A percentile compares a stretch with the other conserved stretches of the same genome.
Evolutionary conservation across 2,888 invertebrate genomes (phyloP).

Genomic region (Alloscopus bannaensis): DNA sequence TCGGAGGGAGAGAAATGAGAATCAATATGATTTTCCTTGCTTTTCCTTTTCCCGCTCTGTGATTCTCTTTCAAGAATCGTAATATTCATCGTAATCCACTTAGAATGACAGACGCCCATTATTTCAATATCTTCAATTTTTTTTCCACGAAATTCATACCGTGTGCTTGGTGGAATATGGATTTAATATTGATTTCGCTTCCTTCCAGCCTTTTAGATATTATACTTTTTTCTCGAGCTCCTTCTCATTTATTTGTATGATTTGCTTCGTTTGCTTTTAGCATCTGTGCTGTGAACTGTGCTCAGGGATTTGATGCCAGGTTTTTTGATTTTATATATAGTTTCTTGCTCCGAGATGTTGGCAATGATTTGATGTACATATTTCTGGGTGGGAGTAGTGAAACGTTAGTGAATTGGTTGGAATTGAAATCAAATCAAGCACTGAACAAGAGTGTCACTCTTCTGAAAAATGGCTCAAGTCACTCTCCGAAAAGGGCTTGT

Average conservation of each 20-base stretch:
- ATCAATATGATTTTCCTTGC: constrained; percentile 57
- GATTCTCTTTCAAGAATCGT: constrained; percentile 58
- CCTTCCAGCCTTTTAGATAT: constrained; percentile 19
- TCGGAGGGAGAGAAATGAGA: constrained; percentile 43
- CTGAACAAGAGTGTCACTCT: not conserved
- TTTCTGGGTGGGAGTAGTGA: too few relatives aligned
- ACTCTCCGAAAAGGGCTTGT: too few relatives aligned
- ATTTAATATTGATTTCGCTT: constrained; percentile 35
- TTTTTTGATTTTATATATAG: constrained; percentile 28
- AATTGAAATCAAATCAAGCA: constrained; percentile 53
- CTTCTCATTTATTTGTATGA: too few relatives aligned
- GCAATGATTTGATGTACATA: too few relatives aligned
- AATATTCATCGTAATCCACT: constrained; percentile 69
- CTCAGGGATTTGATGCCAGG: too few relatives aligned
- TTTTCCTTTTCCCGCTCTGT: constrained; percentile 22
- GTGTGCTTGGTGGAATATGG: constrained; percentile 40
- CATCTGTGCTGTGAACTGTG: not conserved
- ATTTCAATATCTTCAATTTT: constrained; percentile 57
- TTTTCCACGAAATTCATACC: constrained; percentile 20
- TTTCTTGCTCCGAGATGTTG: too few relatives aligned
- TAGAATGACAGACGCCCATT: constrained; percentile 66
- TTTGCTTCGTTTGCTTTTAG: constrained; percentile 10
- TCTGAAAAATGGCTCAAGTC: too few relatives aligned
- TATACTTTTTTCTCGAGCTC: not conserved
- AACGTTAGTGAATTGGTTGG: constrained; percentile 6